These are phyloP conservation scores for Prosopocoilus inquinatus DNA, from an alignment of 2,888 invertebrate genomes.

Conservation along the genomic window DNA sequence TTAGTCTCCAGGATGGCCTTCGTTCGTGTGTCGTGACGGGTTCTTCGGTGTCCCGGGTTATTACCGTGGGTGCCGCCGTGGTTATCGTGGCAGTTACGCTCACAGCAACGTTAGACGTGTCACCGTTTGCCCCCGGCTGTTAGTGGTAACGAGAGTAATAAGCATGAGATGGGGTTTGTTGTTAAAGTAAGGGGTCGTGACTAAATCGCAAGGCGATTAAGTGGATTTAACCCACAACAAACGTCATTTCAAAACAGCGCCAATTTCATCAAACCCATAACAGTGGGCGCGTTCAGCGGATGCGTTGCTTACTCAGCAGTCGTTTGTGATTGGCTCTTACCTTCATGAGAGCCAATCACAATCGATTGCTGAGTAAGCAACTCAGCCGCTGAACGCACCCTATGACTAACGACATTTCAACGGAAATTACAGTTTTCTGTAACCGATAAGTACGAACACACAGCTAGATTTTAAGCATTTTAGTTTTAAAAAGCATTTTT, in stretches of 20 bases:
- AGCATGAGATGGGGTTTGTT: background rate
- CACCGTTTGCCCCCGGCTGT: constrained; percentile 44
- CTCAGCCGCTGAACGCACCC: no score
- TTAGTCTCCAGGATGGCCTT: constrained; percentile 88
- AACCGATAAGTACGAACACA: no score
- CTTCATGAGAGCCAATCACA: no score
- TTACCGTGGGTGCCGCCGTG: constrained; percentile 53
- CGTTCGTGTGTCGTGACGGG: constrained; percentile 62
- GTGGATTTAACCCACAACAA: background rate
- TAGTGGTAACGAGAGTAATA: constrained; percentile 26
- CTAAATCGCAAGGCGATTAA: background rate
- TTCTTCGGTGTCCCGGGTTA: constrained; percentile 36
- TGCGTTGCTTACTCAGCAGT: no score
- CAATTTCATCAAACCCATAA: no score
- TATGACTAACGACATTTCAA: no score
- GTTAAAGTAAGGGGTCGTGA: background rate
- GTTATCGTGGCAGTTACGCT: constrained; percentile 58
- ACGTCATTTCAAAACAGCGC: background rate
- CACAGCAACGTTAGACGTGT: constrained; percentile 37
- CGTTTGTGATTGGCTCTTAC: no score
- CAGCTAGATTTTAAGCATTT: no score
- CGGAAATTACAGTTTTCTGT: no score
- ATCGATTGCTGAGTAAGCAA: no score
- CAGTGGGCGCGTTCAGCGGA: no score
- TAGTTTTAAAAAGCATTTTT: no score